A percentile compares a stretch with the other conserved stretches of the same genome.
Evolutionary conservation across 2,888 invertebrate genomes (phyloP).

Genomic region (Serrognathus titanus): DNA sequence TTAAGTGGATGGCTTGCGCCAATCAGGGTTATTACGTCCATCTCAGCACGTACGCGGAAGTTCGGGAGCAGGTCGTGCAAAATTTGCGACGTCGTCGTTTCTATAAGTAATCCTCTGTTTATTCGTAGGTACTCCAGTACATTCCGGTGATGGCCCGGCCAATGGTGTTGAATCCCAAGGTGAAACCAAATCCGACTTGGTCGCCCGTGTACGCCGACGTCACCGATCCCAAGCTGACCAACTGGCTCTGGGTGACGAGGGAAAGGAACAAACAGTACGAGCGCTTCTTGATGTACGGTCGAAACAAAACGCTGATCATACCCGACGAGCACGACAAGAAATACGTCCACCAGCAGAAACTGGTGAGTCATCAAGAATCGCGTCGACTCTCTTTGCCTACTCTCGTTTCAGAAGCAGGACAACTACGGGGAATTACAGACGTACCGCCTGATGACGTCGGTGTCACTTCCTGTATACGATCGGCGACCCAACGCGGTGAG

Average conservation of each 20-base stretch:
- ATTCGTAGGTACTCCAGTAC: constrained; percentile 68
- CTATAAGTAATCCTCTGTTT: constrained; percentile 18
- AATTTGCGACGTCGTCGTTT: no score
- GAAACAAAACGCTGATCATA: constrained; percentile 58
- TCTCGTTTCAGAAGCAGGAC: constrained; percentile 55
- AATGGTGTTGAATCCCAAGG: constrained; percentile 78
- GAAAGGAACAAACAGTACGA: constrained; percentile 78
- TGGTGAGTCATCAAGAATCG: constrained; percentile 34
- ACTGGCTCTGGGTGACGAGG: constrained; percentile 84
- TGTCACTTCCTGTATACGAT: constrained; percentile 91
- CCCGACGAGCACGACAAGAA: constrained; percentile 63
- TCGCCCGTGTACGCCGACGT: constrained; percentile 94
- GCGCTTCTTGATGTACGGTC: constrained; percentile 65
- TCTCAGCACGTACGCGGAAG: constrained; percentile 94
- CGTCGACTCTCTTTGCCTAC: neutral
- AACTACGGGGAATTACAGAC: constrained; percentile 61
- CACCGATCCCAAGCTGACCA: constrained; percentile 86
- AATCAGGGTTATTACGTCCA: constrained; percentile 96
- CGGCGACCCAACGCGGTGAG: constrained; percentile 80
- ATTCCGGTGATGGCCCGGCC: constrained; percentile 96
- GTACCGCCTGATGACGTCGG: constrained; percentile 86
- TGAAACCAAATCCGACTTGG: constrained; percentile 88
- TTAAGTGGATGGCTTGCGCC: constrained; percentile 98
- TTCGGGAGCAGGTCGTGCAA: constrained; percentile 77
- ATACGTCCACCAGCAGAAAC: constrained; percentile 53